Percentiles rank a stretch among this genome's conserved stretches.
Conservation (phyloP, 2,797 vertebrate species). For the Scolopax rusticola region DNA sequence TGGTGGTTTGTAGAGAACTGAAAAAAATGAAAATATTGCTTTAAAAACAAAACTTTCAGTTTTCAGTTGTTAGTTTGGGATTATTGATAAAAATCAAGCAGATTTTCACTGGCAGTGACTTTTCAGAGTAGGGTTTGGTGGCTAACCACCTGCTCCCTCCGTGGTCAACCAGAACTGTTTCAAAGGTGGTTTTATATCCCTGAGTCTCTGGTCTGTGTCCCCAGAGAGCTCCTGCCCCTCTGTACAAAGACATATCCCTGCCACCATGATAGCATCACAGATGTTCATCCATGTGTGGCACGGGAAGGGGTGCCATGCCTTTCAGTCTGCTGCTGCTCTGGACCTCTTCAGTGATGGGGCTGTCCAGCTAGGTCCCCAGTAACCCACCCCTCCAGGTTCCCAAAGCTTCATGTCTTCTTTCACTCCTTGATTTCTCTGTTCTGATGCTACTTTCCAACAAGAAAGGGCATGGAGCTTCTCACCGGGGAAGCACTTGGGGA, state of each 20-base stretch:
- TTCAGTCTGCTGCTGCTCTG: not conserved
- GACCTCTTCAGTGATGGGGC: not conserved
- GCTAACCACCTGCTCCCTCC: not conserved
- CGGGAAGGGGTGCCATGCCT: not conserved
- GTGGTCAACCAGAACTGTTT: not conserved
- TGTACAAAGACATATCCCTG: not conserved
- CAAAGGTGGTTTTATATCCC: not conserved
- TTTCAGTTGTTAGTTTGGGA: not conserved
- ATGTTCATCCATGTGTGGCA: accelerated
- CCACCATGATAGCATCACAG: not conserved
- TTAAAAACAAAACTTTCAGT: constrained; percentile 12
- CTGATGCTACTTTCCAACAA: not conserved
- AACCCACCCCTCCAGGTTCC: not conserved
- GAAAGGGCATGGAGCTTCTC: not conserved
- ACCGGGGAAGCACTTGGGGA: not conserved
- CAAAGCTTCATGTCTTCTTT: not conserved
- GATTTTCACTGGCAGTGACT: not conserved
- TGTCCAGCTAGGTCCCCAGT: not conserved
- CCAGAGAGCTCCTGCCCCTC: not conserved
- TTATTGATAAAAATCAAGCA: constrained; percentile 36
- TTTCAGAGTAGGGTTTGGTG: constrained; percentile 14
- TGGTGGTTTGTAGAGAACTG: not conserved
- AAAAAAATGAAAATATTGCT: not conserved
- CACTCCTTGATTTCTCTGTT: not conserved
- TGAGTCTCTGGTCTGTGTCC: not conserved